phyloP scores from a whole-genome alignment of 2,888 invertebrate genomes.

The Nineta flava region DNA sequence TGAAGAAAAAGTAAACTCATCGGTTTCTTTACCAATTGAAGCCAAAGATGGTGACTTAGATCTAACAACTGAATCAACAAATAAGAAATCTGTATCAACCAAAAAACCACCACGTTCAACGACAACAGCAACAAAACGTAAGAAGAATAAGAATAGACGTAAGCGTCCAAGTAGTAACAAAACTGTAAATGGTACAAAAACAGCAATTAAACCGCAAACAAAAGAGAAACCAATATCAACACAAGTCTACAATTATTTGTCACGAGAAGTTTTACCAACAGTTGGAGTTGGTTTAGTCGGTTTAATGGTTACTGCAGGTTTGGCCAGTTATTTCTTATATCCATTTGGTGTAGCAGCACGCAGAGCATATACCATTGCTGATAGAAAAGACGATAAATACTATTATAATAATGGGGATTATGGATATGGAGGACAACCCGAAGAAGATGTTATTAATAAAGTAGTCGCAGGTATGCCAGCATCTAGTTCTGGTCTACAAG shows the following conservation, averaged over 20 bases:
- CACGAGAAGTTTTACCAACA: constrained; percentile 66
- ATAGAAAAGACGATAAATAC: constrained; percentile 44
- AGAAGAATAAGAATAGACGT: constrained; percentile 38
- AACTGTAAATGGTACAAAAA: constrained; percentile 24
- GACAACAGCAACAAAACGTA: constrained; percentile 32
- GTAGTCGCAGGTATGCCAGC: constrained; percentile 53
- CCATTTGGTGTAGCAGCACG: constrained; percentile 52
- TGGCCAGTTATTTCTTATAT: constrained; percentile 62
- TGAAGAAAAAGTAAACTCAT: not conserved
- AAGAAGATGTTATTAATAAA: constrained; percentile 62
- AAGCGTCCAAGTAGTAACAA: constrained; percentile 33
- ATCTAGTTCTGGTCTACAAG: constrained; percentile 20
- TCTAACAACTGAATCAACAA: constrained; percentile 17
- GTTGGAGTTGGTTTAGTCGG: constrained; percentile 64
- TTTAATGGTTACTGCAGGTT: constrained; percentile 52
- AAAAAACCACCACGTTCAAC: constrained; percentile 19
- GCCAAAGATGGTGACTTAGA: constrained; percentile 24
- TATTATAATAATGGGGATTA: constrained; percentile 54
- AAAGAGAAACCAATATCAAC: constrained; percentile 47
- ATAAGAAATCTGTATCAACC: constrained; percentile 26
- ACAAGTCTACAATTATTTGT: constrained; percentile 60
- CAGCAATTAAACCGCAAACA: constrained; percentile 20
- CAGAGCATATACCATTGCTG: constrained; percentile 40
- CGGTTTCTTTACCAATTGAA: constrained; percentile 16
- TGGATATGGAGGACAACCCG: constrained; percentile 49